A percentile compares a stretch with the other conserved stretches of the same genome.
Conservation (phyloP, 2,113 vertebrate genomes). For the Albula glossodonta region DNA sequence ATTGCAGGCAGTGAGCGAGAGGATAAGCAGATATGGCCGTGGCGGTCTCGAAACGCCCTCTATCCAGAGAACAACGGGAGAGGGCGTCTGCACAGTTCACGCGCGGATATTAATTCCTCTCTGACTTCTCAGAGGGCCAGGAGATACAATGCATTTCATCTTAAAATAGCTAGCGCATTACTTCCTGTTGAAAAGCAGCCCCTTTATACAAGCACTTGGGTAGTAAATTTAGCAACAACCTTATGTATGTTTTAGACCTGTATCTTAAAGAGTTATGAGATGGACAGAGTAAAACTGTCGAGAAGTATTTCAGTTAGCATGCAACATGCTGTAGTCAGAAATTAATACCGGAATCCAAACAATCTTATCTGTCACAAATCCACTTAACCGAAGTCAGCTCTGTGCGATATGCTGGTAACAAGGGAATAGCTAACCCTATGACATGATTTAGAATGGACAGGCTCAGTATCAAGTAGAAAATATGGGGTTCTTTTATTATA, state of each 20-base stretch:
- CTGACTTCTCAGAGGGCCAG: not conserved
- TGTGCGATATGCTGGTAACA: not conserved
- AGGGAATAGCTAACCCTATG: not conserved
- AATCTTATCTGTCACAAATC: not conserved
- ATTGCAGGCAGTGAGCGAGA: not conserved
- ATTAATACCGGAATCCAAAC: not conserved
- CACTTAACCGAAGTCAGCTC: not conserved
- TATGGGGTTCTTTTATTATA: not conserved
- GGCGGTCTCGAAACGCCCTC: not conserved
- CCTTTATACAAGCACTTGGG: not conserved
- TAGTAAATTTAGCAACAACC: not conserved
- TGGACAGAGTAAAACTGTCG: not conserved
- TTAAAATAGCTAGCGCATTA: not conserved
- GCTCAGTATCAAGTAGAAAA: not conserved
- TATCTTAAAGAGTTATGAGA: not conserved
- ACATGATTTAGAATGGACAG: not conserved
- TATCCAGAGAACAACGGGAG: not conserved
- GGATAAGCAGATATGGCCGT: not conserved
- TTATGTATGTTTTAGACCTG: not conserved
- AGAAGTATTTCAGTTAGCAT: not conserved
- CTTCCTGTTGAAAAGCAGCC: not conserved
- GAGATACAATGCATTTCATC: not conserved
- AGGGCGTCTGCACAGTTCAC: not conserved
- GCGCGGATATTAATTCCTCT: not conserved
- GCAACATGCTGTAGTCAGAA: not conserved